These are phyloP conservation scores for Dysidea cf. avara DNA, from an alignment of 37 sponge, comb jelly and placozoan species.

Conservation along the genomic window DNA sequence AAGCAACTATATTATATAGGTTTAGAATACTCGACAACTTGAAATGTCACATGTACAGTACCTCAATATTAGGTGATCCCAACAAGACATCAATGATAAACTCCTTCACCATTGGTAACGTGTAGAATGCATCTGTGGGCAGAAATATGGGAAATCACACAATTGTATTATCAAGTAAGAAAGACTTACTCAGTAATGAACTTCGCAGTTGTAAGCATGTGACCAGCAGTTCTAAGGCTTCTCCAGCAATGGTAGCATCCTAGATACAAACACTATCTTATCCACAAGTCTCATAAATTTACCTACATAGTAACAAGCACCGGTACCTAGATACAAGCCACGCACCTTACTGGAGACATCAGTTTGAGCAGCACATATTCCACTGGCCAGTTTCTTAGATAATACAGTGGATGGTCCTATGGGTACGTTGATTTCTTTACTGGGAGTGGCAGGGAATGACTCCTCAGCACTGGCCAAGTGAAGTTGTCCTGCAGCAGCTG, in stretches of 20 bases:
- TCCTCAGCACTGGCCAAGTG: conserved; percentile 68
- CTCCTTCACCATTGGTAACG: conserved; percentile 51
- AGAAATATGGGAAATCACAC: conserved; percentile 1
- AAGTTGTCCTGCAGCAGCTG: conserved; percentile 81
- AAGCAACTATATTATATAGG: too few relatives aligned
- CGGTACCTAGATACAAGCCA: too few relatives aligned
- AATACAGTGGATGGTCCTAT: too few relatives aligned
- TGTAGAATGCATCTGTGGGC: too few relatives aligned
- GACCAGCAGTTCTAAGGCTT: conserved; percentile 74
- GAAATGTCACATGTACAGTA: too few relatives aligned
- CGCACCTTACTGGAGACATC: conserved; percentile 23
- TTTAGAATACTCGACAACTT: too few relatives aligned
- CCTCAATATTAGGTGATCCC: conserved; percentile 54
- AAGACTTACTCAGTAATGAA: conserved; percentile 46
- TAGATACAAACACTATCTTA: too few relatives aligned
- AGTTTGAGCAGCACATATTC: conserved; percentile 5
- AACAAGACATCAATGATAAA: conserved; percentile 72
- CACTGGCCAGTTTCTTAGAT: background rate
- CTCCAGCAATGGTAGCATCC: conserved; percentile 76
- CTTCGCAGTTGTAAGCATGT: conserved; percentile 70
- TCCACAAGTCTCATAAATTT: too few relatives aligned
- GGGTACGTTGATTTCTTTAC: conserved; percentile 16
- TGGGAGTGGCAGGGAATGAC: conserved; percentile 10
- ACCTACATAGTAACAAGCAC: too few relatives aligned
- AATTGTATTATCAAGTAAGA: conserved; percentile 8